These are phyloP conservation scores for Heterochromis multidens DNA, from an alignment of 2,113 vertebrate genomes.

Conservation along the genomic window DNA sequence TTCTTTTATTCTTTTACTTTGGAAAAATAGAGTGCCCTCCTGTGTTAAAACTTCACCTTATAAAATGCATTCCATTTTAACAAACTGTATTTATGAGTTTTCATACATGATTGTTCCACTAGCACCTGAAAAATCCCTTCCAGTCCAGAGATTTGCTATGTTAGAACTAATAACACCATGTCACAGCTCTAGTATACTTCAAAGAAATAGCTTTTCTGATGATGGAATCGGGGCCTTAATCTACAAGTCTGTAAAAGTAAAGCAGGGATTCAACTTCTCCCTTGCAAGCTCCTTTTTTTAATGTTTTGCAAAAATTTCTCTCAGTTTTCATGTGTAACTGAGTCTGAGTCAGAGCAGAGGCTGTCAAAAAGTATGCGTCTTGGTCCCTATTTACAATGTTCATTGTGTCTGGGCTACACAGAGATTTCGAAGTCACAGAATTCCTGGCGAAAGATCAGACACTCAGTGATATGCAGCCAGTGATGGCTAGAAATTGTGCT, in stretches of 20 bases:
- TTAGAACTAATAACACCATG: background rate
- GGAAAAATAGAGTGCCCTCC: accelerated
- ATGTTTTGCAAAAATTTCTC: background rate
- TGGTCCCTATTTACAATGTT: background rate
- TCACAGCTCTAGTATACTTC: accelerated
- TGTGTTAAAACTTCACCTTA: background rate
- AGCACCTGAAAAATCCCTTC: background rate
- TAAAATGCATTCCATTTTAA: background rate
- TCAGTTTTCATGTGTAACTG: background rate
- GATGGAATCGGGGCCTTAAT: background rate
- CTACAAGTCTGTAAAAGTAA: accelerated
- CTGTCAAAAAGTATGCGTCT: too few relatives aligned
- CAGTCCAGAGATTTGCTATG: background rate
- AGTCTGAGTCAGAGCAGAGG: background rate
- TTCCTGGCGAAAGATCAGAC: background rate
- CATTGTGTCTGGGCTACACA: background rate
- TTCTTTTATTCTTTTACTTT: background rate
- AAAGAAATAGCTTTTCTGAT: background rate
- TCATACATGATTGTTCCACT: background rate
- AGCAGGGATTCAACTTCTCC: background rate
- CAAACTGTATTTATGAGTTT: too few relatives aligned
- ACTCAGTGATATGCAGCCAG: background rate
- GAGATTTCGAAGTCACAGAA: background rate
- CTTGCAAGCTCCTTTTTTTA: background rate
- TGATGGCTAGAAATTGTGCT: background rate